phyloP scores from a whole-genome alignment of 2,797 vertebrate genomes.

The Gallinago solitaria region DNA sequence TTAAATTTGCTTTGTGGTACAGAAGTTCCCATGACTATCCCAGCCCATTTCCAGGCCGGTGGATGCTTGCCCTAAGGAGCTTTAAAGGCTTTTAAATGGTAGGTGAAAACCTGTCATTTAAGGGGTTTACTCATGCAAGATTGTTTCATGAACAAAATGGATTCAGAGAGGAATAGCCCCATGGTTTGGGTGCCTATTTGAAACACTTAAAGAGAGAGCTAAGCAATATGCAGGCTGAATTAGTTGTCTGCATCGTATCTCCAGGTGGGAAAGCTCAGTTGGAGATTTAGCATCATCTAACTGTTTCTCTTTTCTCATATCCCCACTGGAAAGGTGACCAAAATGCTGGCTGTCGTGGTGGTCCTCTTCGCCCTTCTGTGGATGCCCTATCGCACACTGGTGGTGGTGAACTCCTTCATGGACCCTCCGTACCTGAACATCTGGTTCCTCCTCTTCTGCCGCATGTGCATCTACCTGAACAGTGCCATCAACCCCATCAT shows the following conservation, averaged over 20 bases:
- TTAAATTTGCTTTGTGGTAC: neutral
- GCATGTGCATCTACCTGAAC: conserved; percentile 89
- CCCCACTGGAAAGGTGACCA: conserved; percentile 81
- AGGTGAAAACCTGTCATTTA: neutral
- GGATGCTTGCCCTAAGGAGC: neutral
- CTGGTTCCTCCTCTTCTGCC: conserved; percentile 91
- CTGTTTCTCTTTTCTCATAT: neutral
- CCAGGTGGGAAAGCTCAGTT: neutral
- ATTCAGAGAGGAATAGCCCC: neutral
- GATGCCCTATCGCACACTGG: conserved; percentile 89
- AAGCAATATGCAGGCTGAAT: neutral
- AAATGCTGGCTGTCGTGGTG: conserved; percentile 91
- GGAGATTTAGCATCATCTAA: neutral
- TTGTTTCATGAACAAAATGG: neutral
- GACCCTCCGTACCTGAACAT: conserved; percentile 85
- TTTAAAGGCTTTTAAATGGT: neutral
- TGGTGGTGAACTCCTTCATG: conserved; percentile 91
- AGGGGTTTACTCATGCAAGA: neutral
- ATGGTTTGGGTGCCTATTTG: neutral
- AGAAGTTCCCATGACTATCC: neutral
- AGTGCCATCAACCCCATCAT: conserved; percentile 90
- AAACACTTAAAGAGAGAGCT: neutral
- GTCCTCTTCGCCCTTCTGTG: conserved; percentile 87
- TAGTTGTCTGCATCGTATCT: neutral
- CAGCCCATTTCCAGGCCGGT: neutral